Evolutionary conservation across 2,113 vertebrate species (phyloP), one percentile per base, ranked within the genome.

Genomic region (Sturnira hondurensis): DNA sequence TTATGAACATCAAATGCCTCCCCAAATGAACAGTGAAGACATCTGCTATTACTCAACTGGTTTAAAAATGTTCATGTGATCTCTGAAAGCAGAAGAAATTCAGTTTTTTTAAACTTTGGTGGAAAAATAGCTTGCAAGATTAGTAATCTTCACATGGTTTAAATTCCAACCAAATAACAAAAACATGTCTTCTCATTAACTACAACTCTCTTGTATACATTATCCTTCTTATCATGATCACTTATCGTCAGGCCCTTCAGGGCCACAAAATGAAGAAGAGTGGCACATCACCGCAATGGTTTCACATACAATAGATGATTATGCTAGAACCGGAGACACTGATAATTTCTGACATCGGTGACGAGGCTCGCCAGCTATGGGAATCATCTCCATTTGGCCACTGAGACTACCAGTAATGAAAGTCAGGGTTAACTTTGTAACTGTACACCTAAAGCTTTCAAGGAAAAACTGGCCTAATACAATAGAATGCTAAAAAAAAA

Each of bases 1-100:
- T 85, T 84, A 22, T 71, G 84, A 76, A 47, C 52, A 86, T 95
- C 89, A 76, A 87, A 91, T 71, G 56, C n/a, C 65, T 96, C 11
- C 83, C 73, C 31, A 96, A 97, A 93, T 88, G 76, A 97, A 95
- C 91, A 96, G 65, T 76, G 67, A 77, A 88, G 76, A 76, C 84
- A 77, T 94, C 81, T 96, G 67, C n/a, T 80, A 12, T 82, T 65
- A 13, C 26, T 70, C 86, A 88, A 63, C 33, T 93, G 77, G 17
- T 84, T 96, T 85, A 41, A 71, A 93, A 90, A 38, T 52, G 33
- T 77, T 77, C 52, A 41, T n/a, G 45, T 86, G 43, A 86, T 91
- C 12, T 31, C 89, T 90, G 61, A 95, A 70, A 95, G 45, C 7
- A 83, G 68, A 94, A 96, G 24, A 63, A 89, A 41, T 56, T 52